phyloP scores from a whole-genome alignment of 2,797 vertebrate genomes.

The Helicolenus hilgendorfi region DNA sequence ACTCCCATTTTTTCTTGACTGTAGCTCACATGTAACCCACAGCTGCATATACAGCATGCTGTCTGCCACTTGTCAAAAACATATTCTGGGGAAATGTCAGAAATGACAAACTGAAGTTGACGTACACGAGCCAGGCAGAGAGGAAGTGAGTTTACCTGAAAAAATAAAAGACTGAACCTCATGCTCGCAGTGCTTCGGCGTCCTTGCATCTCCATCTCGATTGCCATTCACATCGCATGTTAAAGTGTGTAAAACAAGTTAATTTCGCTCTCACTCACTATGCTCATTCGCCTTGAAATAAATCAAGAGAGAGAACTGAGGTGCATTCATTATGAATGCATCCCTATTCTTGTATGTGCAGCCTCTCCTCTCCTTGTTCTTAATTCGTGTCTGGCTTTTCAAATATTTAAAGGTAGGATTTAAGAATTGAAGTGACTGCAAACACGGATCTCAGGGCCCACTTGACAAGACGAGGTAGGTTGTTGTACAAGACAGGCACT shows the following conservation, averaged over 20 bases:
- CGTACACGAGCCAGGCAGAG: background rate
- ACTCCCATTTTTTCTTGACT: background rate
- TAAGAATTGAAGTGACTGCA: slow-evolving; percentile 66
- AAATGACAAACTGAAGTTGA: slow-evolving; percentile 53
- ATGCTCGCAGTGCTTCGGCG: background rate
- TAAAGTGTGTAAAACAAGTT: slow-evolving; percentile 46
- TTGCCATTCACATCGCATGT: slow-evolving; percentile 5
- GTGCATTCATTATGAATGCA: slow-evolving; percentile 61
- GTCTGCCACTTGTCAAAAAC: slow-evolving; percentile 31
- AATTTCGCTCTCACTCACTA: background rate
- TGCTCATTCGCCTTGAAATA: slow-evolving; percentile 53
- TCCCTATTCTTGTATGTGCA: slow-evolving; percentile 46
- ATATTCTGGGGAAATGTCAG: slow-evolving; percentile 48
- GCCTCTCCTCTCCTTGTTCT: slow-evolving; percentile 52
- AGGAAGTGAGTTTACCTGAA: background rate
- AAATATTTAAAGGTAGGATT: slow-evolving; percentile 79
- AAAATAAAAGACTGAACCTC: background rate
- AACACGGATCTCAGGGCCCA: slow-evolving; percentile 56
- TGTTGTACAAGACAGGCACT: slow-evolving; percentile 65
- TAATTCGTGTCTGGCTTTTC: slow-evolving; percentile 68
- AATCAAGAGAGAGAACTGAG: slow-evolving; percentile 39
- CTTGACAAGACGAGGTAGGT: slow-evolving; percentile 27
- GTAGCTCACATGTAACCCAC: slow-evolving; percentile 21
- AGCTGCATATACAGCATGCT: slow-evolving; percentile 7
- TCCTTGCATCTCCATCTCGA: background rate